Evolutionary conservation across 2,797 vertebrate species (phyloP).

Genomic region (Phrynocephalus vlangalii): DNA sequence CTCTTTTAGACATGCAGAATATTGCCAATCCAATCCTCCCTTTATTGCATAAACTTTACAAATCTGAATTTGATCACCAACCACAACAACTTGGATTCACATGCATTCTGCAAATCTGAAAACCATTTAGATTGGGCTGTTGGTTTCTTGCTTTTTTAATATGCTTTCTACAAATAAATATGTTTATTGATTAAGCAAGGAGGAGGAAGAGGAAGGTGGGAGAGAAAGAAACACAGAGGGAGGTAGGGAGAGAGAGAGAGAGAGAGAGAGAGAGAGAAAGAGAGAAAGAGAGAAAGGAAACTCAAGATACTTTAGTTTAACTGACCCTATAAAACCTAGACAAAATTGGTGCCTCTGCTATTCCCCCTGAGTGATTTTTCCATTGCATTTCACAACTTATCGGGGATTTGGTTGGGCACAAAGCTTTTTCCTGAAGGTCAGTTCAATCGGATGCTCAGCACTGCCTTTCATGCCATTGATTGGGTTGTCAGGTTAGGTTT

Average conservation of each 20-base stretch:
- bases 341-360: slow-evolving; percentile 70
- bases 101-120: not conserved
- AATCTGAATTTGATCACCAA: not conserved
- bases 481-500: slow-evolving; percentile 42
- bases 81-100: not conserved
- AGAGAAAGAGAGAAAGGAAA: slow-evolving; percentile 57
- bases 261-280: slow-evolving; percentile 51
- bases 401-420: slow-evolving; percentile 67
- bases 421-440: slow-evolving; percentile 64
- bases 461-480: slow-evolving; percentile 70
- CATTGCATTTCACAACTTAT: slow-evolving; percentile 74
- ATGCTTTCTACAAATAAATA: slow-evolving; percentile 57
- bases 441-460: slow-evolving; percentile 69
- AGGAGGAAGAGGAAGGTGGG: slow-evolving; percentile 19
- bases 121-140: not conserved
- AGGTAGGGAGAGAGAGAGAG: slow-evolving; percentile 56
- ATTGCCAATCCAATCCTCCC: not conserved
- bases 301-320: slow-evolving; percentile 69
- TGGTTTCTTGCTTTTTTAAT: slow-evolving; percentile 33
- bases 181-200: slow-evolving; percentile 72
- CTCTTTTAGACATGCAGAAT: not conserved
- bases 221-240: slow-evolving; percentile 41
- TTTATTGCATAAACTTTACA: not conserved
- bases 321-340: slow-evolving; percentile 64
- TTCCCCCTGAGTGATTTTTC: slow-evolving; percentile 72